Conservation (phyloP, 2,888 invertebrate species). For the Amblyjoppa proteus region DNA sequence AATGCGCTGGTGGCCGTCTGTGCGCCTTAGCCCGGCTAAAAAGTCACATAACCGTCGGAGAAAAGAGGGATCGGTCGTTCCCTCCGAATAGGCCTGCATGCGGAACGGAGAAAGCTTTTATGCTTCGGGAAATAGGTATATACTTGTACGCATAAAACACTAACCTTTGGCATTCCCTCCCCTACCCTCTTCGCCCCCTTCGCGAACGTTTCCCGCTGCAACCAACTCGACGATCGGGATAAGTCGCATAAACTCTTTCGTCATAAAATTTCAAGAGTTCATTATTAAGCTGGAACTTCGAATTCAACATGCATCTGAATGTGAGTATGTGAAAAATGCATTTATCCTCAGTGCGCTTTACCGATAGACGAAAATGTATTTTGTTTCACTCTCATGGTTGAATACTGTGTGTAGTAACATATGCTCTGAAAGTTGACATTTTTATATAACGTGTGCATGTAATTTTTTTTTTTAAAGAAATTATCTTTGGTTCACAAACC, state of each 20-base stretch:
- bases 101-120: constrained; percentile 65
- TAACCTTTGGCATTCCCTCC: constrained; percentile 48
- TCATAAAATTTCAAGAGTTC: neutral
- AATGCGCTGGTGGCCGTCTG: constrained; percentile 15
- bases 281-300: neutral
- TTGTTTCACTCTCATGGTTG: too few species aligned
- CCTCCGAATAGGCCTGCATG: constrained; percentile 25
- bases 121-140: constrained; percentile 61
- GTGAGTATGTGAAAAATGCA: neutral
- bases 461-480: too few species aligned
- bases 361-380: neutral
- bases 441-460: too few species aligned
- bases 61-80: constrained; percentile 63
- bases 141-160: constrained; percentile 66
- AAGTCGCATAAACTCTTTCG: constrained; percentile 4
- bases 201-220: constrained; percentile 35
- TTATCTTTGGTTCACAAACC: too few species aligned
- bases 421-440: too few species aligned
- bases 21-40: constrained; percentile 56
- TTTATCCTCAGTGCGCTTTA: neutral
- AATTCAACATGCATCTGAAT: neutral
- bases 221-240: constrained; percentile 41
- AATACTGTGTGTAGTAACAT: too few species aligned
- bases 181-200: neutral
- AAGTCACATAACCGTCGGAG: constrained; percentile 69